Evolutionary conservation across 2,888 invertebrate species (phyloP).

Genomic region (Rugalucina vietnamica): DNA sequence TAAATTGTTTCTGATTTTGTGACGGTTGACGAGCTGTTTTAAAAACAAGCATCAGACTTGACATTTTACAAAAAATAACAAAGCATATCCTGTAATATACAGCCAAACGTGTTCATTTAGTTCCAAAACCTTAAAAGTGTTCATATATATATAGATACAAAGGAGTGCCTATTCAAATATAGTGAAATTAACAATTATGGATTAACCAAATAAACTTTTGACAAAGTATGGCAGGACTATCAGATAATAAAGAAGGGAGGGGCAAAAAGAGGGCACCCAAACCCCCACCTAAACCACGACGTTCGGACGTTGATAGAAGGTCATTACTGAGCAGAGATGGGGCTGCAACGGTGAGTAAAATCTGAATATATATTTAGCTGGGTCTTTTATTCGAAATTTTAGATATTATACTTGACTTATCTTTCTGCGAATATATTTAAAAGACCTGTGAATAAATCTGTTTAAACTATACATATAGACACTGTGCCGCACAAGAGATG

Average conservation of each 20-base stretch:
- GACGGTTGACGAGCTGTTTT: neutral
- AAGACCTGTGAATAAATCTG: too few relatives aligned
- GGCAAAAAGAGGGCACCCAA: slow-evolving; percentile 50
- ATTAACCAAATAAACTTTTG: neutral
- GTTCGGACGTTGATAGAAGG: slow-evolving; percentile 3
- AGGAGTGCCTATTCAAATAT: neutral
- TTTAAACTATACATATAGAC: too few relatives aligned
- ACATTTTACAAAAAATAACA: neutral
- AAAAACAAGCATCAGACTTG: neutral
- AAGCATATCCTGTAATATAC: neutral
- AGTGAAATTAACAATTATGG: neutral
- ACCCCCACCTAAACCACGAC: slow-evolving; percentile 61
- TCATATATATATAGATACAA: too few relatives aligned
- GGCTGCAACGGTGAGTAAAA: neutral
- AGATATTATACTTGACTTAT: too few relatives aligned
- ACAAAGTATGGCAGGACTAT: neutral
- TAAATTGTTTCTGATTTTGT: neutral
- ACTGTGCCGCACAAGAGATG: too few relatives aligned
- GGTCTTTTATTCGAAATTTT: too few relatives aligned
- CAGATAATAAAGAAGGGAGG: neutral
- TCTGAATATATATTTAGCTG: too few relatives aligned
- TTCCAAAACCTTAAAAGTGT: too few relatives aligned
- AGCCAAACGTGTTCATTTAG: neutral
- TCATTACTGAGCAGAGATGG: neutral
- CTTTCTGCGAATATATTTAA: too few relatives aligned